Percentiles rank a stretch among this genome's conserved stretches.
These are phyloP conservation scores for Dinoponera quadriceps DNA, from an alignment of 1,140 invertebrate genomes.

Conservation along the genomic window DNA sequence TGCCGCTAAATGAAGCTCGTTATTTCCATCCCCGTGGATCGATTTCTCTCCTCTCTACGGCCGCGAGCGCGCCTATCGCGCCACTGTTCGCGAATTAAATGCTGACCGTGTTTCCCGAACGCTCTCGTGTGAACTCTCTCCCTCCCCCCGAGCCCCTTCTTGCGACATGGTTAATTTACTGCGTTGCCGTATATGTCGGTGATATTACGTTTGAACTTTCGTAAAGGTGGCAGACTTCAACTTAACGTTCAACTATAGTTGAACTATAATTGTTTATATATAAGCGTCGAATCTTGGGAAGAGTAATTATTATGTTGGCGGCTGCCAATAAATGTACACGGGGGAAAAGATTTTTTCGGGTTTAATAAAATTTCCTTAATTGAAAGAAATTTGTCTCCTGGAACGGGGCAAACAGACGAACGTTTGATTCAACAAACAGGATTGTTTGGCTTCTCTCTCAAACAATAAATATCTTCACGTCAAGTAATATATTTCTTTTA, in stretches of 20 bases:
- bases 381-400: too few species aligned
- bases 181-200: not conserved
- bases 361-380: too few species aligned
- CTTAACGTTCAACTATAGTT: conserved; percentile 3
- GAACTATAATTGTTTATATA: too few species aligned
- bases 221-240: not conserved
- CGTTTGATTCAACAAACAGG: too few species aligned
- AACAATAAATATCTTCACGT: too few species aligned
- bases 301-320: not conserved
- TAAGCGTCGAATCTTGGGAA: not conserved
- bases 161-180: not conserved
- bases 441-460: too few species aligned
- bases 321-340: not conserved
- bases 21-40: conserved; percentile 42
- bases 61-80: conserved; percentile 7
- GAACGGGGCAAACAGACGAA: too few species aligned
- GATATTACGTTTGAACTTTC: not conserved
- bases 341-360: too few species aligned
- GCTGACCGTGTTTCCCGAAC: conserved; percentile 31
- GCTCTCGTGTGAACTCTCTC: not conserved
- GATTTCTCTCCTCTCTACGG: conserved; percentile 13
- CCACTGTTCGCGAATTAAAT: conserved; percentile 42
- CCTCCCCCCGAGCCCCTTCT: not conserved
- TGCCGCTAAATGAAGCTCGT: conserved; percentile 32
- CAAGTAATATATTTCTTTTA: too few species aligned